Evolutionary conservation across 2,888 invertebrate genomes (phyloP), one percentile per base, ranked within the genome.

Genomic region (Adelognathus sp.): DNA sequence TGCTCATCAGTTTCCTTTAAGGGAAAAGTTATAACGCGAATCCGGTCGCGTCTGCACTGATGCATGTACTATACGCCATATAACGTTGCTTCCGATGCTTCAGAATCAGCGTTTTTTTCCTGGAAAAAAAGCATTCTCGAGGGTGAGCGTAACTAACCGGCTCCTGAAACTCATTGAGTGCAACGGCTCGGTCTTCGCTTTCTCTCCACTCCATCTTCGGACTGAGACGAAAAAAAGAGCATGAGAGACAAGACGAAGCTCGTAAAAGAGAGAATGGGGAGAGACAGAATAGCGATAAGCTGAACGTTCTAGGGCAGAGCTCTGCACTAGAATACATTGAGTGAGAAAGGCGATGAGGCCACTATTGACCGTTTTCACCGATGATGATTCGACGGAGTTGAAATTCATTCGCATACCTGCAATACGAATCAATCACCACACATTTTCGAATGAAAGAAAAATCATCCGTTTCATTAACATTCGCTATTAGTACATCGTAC

Each of bases 1-100:
- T 46, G 60, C 21, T 74, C 70, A 74, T 78, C 69, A 73, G 58
- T 64, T 72, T 66, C 66, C 70, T 74, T 61, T n/a, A n/a, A 36
- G 73, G 70, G 60, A 70, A 74, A 79, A 70, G 52, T 70, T 66
- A 41, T 46, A 70, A 71, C 64, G 60, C 60, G 52, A 70, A 56
- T 33, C 56, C 31, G 29, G 31, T 41, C 46, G 33, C 24, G 7
- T 21, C 18, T 31, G 18, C 61, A 16, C 50, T 18, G 1, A 46
- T 29, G 5, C n/a, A n/a, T n/a, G 18, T 14, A 16, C 27, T 7
- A 60, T 9, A 46, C 21, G n/a, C n/a, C n/a, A n/a, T 63, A 18
- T 60, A 44, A 2, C 24, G 56, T 29, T n/a, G 21, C 58, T 63
- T 5, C 52, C 29, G 31, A 41, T 27, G 14, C 63, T 31, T 27